Evolutionary conservation across 2,888 invertebrate species (phyloP), one percentile per base, ranked within the genome.

Genomic region (Strigamia crassipes): DNA sequence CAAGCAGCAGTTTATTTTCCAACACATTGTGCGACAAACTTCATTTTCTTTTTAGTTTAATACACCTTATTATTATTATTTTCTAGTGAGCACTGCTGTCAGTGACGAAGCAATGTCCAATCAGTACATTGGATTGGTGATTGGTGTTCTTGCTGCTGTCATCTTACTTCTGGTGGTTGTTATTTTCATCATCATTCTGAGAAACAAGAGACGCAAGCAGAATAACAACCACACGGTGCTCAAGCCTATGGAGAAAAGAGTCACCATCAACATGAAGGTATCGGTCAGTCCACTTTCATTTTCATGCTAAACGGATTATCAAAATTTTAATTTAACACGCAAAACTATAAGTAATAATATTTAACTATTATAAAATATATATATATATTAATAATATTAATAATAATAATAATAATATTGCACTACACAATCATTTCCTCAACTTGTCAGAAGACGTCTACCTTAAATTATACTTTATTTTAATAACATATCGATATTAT

Each of bases 141-240:
- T 94, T 61, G 93, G 94, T n/a, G 92, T 94, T 6, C 88, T 94
- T 79, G 92, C 92, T 31, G 93, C 93, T 0, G 90, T 94, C 78
- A 92, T 93, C 80, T 90, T 94, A 80, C 89, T 94, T 1, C 89
- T 94, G 31, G 92, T 92, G 1, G 92, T 92, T 9, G 92, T 92
- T 46, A 92, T 94, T 85, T 92, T 92, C 87, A 89, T 94, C 81
- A 92, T 94, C 86, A 90, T 93, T 73, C 92, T 92, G 84, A 89
- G 93, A 77, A 92, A 93, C 86, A 89, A 92, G 42, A 92, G 92
- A 85, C 90, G 92, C 84, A 93, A 94, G 87, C 87, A 90, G 66
- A 87, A 88, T 4, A 91, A 91, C 85, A 84, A 84, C 13, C 85
- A 85, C 82, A 85, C 84, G 10, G 84, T 84, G 61, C 84, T 85